Conservation (phyloP, 2,888 invertebrate species). For the Frankliniella intonsa region DNA sequence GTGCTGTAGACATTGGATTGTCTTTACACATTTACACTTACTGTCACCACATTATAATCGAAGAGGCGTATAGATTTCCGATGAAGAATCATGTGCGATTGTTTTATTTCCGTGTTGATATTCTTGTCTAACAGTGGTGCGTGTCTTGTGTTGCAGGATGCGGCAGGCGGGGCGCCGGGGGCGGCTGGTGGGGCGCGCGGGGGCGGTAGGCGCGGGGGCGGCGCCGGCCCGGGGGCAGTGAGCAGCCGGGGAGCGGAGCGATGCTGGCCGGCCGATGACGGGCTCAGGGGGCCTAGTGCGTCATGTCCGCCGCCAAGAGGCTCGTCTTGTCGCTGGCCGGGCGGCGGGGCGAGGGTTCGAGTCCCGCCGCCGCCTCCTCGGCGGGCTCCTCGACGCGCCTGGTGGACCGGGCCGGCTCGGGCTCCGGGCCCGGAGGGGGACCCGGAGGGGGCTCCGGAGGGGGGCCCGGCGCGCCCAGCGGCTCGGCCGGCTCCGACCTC, state of each 20-base stretch:
- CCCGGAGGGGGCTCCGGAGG: not conserved
- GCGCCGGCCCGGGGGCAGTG: not conserved
- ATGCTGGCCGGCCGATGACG: slow-evolving; percentile 25
- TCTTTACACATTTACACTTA: too few species aligned
- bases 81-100: too few species aligned
- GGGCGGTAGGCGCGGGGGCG: not conserved
- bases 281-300: slow-evolving; percentile 25
- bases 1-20: too few species aligned
- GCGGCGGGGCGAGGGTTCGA: slow-evolving; percentile 25
- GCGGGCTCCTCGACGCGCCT: slow-evolving; percentile 17
- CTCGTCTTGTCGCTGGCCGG: slow-evolving; percentile 23
- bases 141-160: slow-evolving; percentile 9
- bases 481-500: slow-evolving; percentile 20
- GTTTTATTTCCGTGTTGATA: too few species aligned
- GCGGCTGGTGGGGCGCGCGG: not conserved
- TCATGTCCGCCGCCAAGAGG: slow-evolving; percentile 23
- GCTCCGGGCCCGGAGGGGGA: slow-evolving; percentile 1
- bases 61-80: too few species aligned
- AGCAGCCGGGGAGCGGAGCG: slow-evolving; percentile 7
- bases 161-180: not conserved
- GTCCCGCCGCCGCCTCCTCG: slow-evolving; percentile 19
- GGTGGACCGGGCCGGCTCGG: slow-evolving; percentile 12
- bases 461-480: not conserved
- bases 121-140: not conserved
- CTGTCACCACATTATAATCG: too few species aligned